phyloP scores from a whole-genome alignment of 1,140 invertebrate species.

The Stenopsyche tienmushanensis region DNA sequence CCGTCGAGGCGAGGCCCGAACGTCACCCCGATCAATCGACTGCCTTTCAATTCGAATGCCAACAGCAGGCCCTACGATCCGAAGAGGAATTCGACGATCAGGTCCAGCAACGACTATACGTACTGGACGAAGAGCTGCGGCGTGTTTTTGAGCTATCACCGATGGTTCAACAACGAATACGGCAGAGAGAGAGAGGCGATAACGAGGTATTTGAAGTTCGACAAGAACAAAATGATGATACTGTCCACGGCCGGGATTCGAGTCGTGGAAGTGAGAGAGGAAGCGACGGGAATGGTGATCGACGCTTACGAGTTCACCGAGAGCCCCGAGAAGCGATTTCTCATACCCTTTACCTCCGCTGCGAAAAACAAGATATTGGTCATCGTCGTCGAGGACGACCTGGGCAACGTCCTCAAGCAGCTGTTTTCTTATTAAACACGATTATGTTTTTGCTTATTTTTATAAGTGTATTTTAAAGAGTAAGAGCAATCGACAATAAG shows the following conservation, averaged over 20 bases:
- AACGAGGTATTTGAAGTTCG: constrained; percentile 57
- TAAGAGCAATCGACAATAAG: constrained; percentile 41
- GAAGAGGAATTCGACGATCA: constrained; percentile 51
- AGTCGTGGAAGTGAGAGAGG: constrained; percentile 68
- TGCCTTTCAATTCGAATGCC: constrained; percentile 53
- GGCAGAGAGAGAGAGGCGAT: constrained; percentile 56
- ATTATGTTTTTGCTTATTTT: constrained; percentile 14
- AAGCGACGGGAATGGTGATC: constrained; percentile 61
- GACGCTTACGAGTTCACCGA: constrained; percentile 67
- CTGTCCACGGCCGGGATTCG: constrained; percentile 65
- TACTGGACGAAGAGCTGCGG: constrained; percentile 70
- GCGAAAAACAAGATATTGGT: constrained; percentile 53
- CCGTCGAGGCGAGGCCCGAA: constrained; percentile 55
- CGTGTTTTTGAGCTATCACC: constrained; percentile 65
- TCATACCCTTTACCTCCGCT: constrained; percentile 56
- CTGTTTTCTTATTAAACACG: constrained; percentile 52
- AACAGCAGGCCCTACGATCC: constrained; percentile 50
- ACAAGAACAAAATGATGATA: constrained; percentile 60
- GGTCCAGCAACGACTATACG: constrained; percentile 56
- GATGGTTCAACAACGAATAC: constrained; percentile 59
- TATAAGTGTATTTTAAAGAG: constrained; percentile 23
- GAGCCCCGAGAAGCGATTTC: constrained; percentile 58
- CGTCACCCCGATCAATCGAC: constrained; percentile 54
- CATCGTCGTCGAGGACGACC: constrained; percentile 58
- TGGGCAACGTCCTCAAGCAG: constrained; percentile 60